Conservation (phyloP, 2,888 invertebrate genomes). For the Helicoverpa assulta region DNA sequence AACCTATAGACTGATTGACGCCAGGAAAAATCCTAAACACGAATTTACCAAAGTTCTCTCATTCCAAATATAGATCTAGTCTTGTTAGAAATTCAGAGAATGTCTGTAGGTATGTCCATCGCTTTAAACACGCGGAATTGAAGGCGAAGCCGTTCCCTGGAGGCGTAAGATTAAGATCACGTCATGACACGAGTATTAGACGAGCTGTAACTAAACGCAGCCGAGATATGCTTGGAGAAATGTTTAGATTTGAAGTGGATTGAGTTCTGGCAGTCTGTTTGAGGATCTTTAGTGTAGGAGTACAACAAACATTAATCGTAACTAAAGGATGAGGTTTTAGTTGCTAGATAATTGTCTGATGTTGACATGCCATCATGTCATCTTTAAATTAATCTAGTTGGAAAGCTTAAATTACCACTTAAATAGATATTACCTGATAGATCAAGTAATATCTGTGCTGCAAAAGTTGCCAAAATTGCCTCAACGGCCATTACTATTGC, state of each 20-base stretch:
- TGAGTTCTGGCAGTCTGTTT: background rate
- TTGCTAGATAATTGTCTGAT: background rate
- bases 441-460: too few relatives aligned
- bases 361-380: background rate
- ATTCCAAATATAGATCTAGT: conserved; percentile 24
- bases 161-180: conserved; percentile 64
- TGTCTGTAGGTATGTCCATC: conserved; percentile 8
- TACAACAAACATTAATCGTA: too few relatives aligned
- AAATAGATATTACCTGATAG: too few relatives aligned
- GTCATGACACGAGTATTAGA: conserved; percentile 56
- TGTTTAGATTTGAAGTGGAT: conserved; percentile 36
- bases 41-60: conserved; percentile 24
- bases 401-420: background rate
- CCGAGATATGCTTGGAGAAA: conserved; percentile 50
- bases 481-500: too few relatives aligned
- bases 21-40: background rate
- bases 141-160: conserved; percentile 40
- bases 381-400: background rate
- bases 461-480: too few relatives aligned
- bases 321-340: too few relatives aligned
- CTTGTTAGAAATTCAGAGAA: conserved; percentile 19
- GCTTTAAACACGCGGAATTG: conserved; percentile 40
- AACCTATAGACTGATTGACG: background rate
- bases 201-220: conserved; percentile 63
- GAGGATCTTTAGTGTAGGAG: too few relatives aligned